phyloP scores from a whole-genome alignment of 1,140 invertebrate genomes.

The Tyrophagus putrescentiae region DNA sequence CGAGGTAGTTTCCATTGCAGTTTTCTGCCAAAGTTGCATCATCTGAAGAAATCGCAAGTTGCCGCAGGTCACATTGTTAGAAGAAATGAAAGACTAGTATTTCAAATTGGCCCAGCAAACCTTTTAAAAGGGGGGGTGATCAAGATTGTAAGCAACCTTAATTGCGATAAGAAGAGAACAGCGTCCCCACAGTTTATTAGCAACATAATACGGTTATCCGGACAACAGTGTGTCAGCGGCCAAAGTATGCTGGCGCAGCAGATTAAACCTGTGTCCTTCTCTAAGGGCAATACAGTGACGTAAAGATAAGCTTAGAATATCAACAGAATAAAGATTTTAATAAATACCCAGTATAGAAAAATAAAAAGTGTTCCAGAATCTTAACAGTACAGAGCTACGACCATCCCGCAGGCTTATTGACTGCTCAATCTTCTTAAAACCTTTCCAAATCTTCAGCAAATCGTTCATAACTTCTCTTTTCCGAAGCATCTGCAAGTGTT shows the following conservation, averaged over 20 bases:
- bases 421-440: conserved; percentile 10
- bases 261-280: not conserved
- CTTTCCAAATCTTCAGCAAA: conserved; percentile 10
- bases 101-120: not conserved
- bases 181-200: too few relatives aligned
- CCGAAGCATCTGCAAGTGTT: conserved; percentile 1
- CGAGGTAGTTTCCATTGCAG: conserved; percentile 46
- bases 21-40: conserved; percentile 17
- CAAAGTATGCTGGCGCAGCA: not conserved
- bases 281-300: not conserved
- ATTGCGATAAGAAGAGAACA: not conserved
- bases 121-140: too few relatives aligned
- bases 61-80: not conserved
- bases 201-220: too few relatives aligned
- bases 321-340: not conserved
- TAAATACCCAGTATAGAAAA: not conserved
- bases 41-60: not conserved
- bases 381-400: not conserved
- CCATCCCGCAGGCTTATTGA: not conserved
- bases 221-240: too few relatives aligned
- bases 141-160: not conserved
- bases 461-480: conserved; percentile 2
- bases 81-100: not conserved
- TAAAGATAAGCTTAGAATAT: not conserved
- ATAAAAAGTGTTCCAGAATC: not conserved